phyloP scores from a whole-genome alignment of 2,888 invertebrate species.

The Ochlodes sylvanus region DNA sequence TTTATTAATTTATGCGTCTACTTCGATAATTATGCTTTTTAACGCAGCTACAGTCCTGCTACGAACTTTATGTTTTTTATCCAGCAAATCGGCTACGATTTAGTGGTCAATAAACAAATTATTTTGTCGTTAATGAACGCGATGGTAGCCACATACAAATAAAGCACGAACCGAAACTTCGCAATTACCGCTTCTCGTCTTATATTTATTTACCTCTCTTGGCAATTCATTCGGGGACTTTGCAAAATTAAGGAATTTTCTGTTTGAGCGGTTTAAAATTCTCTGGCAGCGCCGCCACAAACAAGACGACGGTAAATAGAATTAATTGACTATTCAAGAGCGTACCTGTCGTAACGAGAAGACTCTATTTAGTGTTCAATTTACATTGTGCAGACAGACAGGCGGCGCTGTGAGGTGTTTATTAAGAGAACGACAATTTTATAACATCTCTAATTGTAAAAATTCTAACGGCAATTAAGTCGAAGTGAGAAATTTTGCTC shows the following conservation, averaged over 20 bases:
- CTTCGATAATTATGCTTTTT: too few relatives aligned
- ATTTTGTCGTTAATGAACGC: background rate
- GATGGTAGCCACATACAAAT: background rate
- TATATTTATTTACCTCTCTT: conserved; percentile 41
- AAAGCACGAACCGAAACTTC: background rate
- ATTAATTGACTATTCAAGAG: conserved; percentile 58
- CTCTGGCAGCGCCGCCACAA: conserved; percentile 47
- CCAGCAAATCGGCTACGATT: background rate
- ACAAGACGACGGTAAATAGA: conserved; percentile 52
- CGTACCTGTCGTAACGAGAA: conserved; percentile 46
- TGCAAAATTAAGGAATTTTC: conserved; percentile 50
- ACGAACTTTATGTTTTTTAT: too few relatives aligned
- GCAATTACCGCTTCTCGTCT: conserved; percentile 2
- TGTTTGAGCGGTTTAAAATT: conserved; percentile 50
- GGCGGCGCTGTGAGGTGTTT: background rate
- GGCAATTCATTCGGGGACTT: conserved; percentile 48
- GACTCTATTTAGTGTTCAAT: conserved; percentile 11
- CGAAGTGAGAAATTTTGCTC: background rate
- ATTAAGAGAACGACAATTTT: conserved; percentile 5
- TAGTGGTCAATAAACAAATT: background rate
- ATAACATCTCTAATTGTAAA: background rate
- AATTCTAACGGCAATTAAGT: background rate
- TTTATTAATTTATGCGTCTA: too few relatives aligned
- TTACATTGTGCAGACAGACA: background rate
- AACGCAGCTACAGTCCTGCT: too few relatives aligned